Base-by-base conservation (phyloP, 2,888 invertebrate species). In the Ormyrus rosae region DNA sequence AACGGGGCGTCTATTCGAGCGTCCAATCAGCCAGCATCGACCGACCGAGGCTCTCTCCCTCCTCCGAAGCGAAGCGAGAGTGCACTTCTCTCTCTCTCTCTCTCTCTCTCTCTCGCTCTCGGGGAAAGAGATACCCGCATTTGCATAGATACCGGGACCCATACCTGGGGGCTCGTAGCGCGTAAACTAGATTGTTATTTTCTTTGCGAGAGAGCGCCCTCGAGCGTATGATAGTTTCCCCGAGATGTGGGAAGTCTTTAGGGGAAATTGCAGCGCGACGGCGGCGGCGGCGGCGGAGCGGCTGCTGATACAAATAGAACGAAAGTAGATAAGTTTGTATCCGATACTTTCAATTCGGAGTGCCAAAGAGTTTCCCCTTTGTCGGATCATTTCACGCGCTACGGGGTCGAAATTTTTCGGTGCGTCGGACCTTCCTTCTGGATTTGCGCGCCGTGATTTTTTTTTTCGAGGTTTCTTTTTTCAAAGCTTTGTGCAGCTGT, bases 21-120 rank as follows among this genome's bases (percentile, higher is more conserved):
- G 83, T 86, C 84, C 83, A 85, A 85, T 85, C 86, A 85, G 83
- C 69, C 81, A 82, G 80, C 82, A 83, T 81, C 83, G 83, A 71
- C 77, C 56, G 76, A 68, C 77, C 19, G 19, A 19, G 19, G 19
- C 19, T 19, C 19, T 19, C 19, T 19, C 19, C 19, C 19, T 19
- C 19, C 19, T 19, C 19, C 2, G 19, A 19, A 19, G 19, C 19
- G 19, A 19, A 19, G 19, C 19, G 19, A 19, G 19, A 19, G 19
- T 19, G 19, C 19, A 19, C 19, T 19, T 19, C 19, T 19, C 19
- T 19, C 19, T 19, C 19, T 19, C 19, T 19, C 19, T 19, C 19
- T 19, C 19, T 19, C 19, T 19, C 19, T 34, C 60, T 50, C 13
- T 11, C 68, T 46, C 53, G 4, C 46, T n/a, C 34, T 19, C 60